Conservation (phyloP, 2,113 vertebrate genomes). For the Paraplagusia blochii region DNA sequence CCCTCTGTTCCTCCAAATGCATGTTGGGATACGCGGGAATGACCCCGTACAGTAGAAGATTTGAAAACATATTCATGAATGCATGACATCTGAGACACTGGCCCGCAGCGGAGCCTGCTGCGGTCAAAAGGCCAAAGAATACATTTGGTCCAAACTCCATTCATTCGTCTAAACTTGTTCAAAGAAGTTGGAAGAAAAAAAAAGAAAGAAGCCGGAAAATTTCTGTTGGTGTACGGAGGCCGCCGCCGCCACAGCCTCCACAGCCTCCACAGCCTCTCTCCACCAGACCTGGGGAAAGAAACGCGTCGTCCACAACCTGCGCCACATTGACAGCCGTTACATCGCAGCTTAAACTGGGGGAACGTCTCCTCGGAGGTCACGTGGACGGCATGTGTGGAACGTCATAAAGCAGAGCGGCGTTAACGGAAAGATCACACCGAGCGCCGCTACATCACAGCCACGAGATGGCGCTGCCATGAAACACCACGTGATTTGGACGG, state of each 20-base stretch:
- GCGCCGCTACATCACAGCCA: not conserved
- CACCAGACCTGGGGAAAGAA: no score
- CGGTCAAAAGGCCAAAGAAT: conserved; percentile 30
- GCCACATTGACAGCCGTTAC: conserved; percentile 10
- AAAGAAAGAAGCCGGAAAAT: conserved; percentile 14
- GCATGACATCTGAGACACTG: conserved; percentile 22
- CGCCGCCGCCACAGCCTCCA: conserved; percentile 6
- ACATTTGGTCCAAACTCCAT: conserved; percentile 16
- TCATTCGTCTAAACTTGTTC: conserved; percentile 23
- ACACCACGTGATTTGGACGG: not conserved
- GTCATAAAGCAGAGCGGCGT: not conserved
- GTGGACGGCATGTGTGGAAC: conserved; percentile 27
- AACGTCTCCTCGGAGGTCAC: conserved; percentile 24
- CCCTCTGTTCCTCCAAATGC: conserved; percentile 31
- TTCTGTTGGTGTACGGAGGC: conserved; percentile 15
- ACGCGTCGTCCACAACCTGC: no score
- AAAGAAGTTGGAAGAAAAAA: conserved; percentile 12
- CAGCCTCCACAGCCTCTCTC: no score
- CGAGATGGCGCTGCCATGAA: conserved; percentile 20
- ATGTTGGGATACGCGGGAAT: conserved; percentile 35
- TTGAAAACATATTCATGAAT: conserved; percentile 13
- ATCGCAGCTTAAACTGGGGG: conserved; percentile 4
- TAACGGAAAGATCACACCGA: no score
- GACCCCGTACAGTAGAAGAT: conserved; percentile 27
- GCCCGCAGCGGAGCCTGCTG: conserved; percentile 13